Percentiles rank a stretch among this genome's conserved stretches.
phyloP scores from a whole-genome alignment of 2,797 vertebrate species.

The Pangasius mekongensis region DNA sequence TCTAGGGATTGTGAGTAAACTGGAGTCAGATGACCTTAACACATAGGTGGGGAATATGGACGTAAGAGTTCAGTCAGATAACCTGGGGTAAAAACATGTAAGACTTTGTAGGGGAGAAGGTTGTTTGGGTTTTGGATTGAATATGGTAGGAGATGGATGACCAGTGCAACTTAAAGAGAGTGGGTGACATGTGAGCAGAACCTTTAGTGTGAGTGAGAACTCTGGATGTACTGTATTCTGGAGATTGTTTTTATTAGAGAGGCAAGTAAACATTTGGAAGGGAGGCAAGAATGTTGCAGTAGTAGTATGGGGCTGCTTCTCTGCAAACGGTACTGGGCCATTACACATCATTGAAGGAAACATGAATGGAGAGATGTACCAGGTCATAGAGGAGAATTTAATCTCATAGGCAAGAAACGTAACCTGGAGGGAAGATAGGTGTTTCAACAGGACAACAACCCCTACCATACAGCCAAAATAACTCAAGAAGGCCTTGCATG shows the following conservation, averaged over 20 bases:
- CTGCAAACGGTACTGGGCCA: background rate
- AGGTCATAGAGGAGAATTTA: background rate
- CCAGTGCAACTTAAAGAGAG: background rate
- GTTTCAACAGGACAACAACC: background rate
- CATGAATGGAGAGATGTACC: background rate
- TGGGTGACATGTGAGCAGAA: background rate
- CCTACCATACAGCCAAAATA: background rate
- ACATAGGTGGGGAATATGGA: background rate
- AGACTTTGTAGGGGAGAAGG: background rate
- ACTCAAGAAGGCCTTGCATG: background rate
- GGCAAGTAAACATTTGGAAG: background rate
- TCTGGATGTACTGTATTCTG: background rate
- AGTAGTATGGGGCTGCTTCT: background rate
- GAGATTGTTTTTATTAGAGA: background rate
- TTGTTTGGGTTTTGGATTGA: background rate
- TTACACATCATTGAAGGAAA: background rate
- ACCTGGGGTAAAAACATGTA: background rate
- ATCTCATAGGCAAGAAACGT: background rate
- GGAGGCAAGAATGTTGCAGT: background rate
- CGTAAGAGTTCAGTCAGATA: conserved; percentile 4
- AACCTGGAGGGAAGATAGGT: background rate
- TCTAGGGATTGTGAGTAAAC: background rate
- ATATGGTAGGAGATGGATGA: conserved; percentile 11
- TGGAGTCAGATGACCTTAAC: background rate
- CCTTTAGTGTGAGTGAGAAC: background rate